These are phyloP conservation scores for Macrophya annulata DNA, from an alignment of 2,888 invertebrate genomes.

Conservation along the genomic window DNA sequence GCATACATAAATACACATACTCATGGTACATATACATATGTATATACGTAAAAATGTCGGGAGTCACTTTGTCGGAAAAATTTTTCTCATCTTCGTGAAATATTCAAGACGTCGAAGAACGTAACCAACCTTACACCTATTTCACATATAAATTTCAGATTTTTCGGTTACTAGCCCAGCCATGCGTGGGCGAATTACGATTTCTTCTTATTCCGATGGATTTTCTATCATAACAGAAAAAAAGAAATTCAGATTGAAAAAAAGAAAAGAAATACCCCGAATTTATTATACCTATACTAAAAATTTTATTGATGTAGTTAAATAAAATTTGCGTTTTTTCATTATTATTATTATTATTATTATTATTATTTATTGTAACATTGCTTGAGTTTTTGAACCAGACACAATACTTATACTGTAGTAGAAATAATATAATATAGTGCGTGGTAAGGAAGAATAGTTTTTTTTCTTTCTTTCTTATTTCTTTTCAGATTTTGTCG, in stretches of 20 bases:
- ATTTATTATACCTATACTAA: too few relatives aligned
- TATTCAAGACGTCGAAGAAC: slow-evolving; percentile 25
- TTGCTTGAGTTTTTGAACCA: background rate
- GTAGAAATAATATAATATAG: too few relatives aligned
- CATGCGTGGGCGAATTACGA: background rate
- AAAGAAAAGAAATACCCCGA: too few relatives aligned
- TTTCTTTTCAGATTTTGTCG: slow-evolving; percentile 28
- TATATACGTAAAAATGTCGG: slow-evolving; percentile 8
- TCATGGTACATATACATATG: background rate
- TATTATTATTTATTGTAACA: too few relatives aligned
- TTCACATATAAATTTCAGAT: background rate
- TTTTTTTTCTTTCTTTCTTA: background rate
- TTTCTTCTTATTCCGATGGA: background rate
- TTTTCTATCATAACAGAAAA: background rate
- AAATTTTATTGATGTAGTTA: too few relatives aligned
- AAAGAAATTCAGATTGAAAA: background rate
- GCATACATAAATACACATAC: background rate
- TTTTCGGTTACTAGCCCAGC: background rate
- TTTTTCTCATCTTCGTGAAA: slow-evolving; percentile 39
- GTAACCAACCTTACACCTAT: background rate
- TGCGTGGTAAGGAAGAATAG: too few relatives aligned
- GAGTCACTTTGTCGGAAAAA: slow-evolving; percentile 39
- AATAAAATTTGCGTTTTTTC: too few relatives aligned
- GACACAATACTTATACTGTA: background rate
- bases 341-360: too few relatives aligned